Evolutionary conservation across 2,888 invertebrate species (phyloP).

Genomic region (Plagodis pulveraria): DNA sequence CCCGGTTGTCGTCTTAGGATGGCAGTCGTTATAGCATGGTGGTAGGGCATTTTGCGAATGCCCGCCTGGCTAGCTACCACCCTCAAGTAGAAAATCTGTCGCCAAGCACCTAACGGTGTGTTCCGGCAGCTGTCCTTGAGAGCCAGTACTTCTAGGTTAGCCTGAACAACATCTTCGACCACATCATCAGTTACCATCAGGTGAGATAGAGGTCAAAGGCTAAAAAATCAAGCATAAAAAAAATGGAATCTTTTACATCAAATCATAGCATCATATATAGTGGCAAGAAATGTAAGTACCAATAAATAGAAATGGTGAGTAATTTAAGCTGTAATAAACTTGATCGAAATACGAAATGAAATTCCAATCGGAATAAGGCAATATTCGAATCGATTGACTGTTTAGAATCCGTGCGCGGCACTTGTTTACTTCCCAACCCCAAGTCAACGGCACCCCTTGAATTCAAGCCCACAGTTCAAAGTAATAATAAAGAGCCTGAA

Average conservation of each 20-base stretch:
- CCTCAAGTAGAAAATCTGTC: too few relatives aligned
- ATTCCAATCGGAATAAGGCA: constrained; percentile 60
- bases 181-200: too few relatives aligned
- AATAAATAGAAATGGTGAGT: constrained; percentile 4
- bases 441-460: constrained; percentile 60
- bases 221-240: too few relatives aligned
- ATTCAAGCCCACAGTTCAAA: constrained; percentile 69
- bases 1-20: too few relatives aligned
- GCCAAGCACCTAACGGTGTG: too few relatives aligned
- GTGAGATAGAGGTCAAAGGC: too few relatives aligned
- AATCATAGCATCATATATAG: constrained; percentile 4
- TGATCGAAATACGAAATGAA: constrained; percentile 46
- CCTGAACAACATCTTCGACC: too few relatives aligned
- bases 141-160: too few relatives aligned
- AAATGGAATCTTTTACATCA: neutral
- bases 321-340: constrained; percentile 12
- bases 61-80: too few relatives aligned
- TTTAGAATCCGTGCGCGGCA: constrained; percentile 71
- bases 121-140: too few relatives aligned
- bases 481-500: constrained; percentile 84
- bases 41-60: too few relatives aligned
- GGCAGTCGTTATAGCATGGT: too few relatives aligned
- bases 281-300: neutral
- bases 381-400: constrained; percentile 67
- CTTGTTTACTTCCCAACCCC: constrained; percentile 79